Evolutionary conservation across 1,140 invertebrate species (phyloP), one percentile per base, ranked within the genome.

Genomic region (Drosophila setifemur): DNA sequence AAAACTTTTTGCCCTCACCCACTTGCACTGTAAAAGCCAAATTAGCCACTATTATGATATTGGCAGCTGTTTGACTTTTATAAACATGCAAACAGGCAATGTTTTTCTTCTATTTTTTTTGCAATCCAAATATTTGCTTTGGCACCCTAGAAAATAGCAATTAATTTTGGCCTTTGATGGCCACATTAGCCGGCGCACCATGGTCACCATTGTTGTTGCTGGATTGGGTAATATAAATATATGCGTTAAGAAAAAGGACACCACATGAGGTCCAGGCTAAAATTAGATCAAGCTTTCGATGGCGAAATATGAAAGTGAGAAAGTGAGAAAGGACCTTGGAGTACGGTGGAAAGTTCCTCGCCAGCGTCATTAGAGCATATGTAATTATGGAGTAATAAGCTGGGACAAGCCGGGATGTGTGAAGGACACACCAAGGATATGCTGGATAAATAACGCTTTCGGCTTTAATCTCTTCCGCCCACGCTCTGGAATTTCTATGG

Each of bases 161-260:
- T 82, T 82, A 82, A 66, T 73, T 61, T 58, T 73, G 68, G 42
- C 68, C 74, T 83, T 77, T 77, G 78, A 83, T 77, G 75, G 75
- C 19, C 52, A 50, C 43, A 74, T 74, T 74, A 60, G 54, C 69
- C 40, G 40, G 55, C 50, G 14, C 39, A 61, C 29, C 54, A 71
- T 66, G 79, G 58, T 29, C 63, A 39, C n/a, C 23, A 60, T 77
- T 73, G 60, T 72, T 57, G 49, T 42, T 35, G 42, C 58, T 48
- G 50, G 58, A 53, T 19, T 58, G 60, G 54, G 25, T 47, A 43
- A 42, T 47, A 67, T 71, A 50, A 58, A 60, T 71, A 72, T 61
- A 45, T 35, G 58, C 45, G 33, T 14, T 49, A 31, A 19, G 33
- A n/a, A 48, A 31, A 48, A 31, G 16, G 29, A 42, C 29, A 33